phyloP scores from a whole-genome alignment of 2,113 vertebrate genomes.

The Cichladusa arquata region DNA sequence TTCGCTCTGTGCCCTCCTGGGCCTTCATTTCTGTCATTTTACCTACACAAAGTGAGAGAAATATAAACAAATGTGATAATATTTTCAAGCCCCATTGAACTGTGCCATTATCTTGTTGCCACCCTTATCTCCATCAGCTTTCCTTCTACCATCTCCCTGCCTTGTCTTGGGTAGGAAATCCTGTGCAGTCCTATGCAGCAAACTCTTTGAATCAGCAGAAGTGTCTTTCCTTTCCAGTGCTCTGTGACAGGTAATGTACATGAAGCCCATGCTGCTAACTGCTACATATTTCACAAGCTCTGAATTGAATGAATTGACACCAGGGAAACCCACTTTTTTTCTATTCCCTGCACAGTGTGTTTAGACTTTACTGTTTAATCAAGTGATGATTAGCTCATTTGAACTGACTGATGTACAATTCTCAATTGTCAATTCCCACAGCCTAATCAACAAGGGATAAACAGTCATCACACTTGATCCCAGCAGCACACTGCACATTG shows the following conservation, averaged over 20 bases:
- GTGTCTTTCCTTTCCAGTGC: background rate
- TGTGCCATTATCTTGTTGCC: background rate
- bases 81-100: background rate
- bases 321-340: background rate
- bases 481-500: background rate
- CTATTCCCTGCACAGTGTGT: background rate
- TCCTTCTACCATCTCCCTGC: background rate
- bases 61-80: background rate
- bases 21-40: background rate
- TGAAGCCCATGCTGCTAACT: background rate
- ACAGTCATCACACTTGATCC: background rate
- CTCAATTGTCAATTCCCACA: background rate
- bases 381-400: conserved; percentile 23
- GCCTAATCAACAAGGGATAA: conserved; percentile 7
- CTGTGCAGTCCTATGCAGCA: background rate
- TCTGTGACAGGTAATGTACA: background rate
- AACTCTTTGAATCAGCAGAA: background rate
- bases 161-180: background rate
- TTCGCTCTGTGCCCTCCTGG: background rate
- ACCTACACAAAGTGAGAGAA: background rate
- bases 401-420: conserved; percentile 10
- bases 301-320: background rate
- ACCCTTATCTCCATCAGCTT: background rate
- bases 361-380: conserved; percentile 33
- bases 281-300: background rate